Base-by-base conservation (phyloP, 2,113 vertebrate species). In the Benitochromis conjunctus region DNA sequence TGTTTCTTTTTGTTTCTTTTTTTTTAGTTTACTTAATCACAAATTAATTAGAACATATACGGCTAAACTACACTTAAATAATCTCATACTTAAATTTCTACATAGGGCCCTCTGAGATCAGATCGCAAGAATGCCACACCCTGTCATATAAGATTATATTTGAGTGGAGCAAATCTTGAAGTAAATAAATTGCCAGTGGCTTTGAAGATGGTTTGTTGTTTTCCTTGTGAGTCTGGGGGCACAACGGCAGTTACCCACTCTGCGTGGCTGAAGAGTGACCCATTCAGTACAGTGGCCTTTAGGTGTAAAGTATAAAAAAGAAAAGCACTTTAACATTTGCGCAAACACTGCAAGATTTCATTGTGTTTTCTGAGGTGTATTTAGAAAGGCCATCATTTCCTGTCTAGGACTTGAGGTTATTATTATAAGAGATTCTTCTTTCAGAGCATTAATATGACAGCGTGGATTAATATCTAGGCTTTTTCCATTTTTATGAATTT, bases 341-440 rank as follows among this genome's bases (percentile, higher is more conserved):
- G 4, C 0, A 4, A 76, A 51, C 43, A 7, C 43, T 18, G 21
- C 21, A 16, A 0, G 0, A 51, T 12, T 76, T 26, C 14, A 71
- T 26, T 48, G 21, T 18, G 24, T 76, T 51, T 48, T 31, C 38
- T 71, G 64, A 71, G 7, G 26, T 71, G 46, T 48, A 29, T 48
- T 74, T 46, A 26, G 14, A 74, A 74, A 74, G 43, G 26, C 16
- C 16, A 76, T 74, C 2, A n/a, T 51, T 76, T 53, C 16, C 26
- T 48, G 16, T 6, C 6, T n/a, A 76, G 9, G 46, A 76, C 46
- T 19, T 76, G 18, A 51, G 46, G 6, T 51, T 29, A 53, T 0
- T 76, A 8, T 76, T 9, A 31, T 51, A n/a, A 13, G 1, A 11
- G 24, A 13, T 69, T 48, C 43, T 19, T 60, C 64, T 24, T 21